phyloP scores from a whole-genome alignment of 2,797 vertebrate species.

The Malacoctenus gilli region DNA sequence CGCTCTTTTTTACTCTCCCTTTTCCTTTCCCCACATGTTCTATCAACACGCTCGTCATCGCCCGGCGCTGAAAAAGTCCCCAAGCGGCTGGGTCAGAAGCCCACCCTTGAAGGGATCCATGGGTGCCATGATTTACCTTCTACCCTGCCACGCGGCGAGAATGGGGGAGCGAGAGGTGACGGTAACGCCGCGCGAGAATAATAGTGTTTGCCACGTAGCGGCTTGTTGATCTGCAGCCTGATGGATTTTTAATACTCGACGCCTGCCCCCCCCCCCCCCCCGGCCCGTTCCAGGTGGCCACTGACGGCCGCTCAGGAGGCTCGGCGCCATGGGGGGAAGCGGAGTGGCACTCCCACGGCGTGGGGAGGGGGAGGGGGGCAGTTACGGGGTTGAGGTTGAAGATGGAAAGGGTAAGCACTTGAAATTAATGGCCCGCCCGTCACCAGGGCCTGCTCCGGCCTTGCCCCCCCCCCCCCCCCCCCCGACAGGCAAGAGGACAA shows the following conservation, averaged over 20 bases:
- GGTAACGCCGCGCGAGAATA: slow-evolving; percentile 74
- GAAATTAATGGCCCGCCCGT: slow-evolving; percentile 69
- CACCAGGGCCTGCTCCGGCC: slow-evolving; percentile 36
- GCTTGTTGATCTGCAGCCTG: slow-evolving; percentile 71
- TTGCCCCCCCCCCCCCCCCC: slow-evolving; percentile 47
- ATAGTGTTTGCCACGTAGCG: slow-evolving; percentile 66
- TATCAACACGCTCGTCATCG: slow-evolving; percentile 25
- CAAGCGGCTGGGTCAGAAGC: slow-evolving; percentile 71
- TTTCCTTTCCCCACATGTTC: slow-evolving; percentile 4
- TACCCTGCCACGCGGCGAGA: slow-evolving; percentile 64
- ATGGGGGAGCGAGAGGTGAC: slow-evolving; percentile 72
- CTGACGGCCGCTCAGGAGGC: no score
- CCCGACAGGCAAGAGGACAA: slow-evolving; percentile 45
- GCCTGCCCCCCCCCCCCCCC: no score
- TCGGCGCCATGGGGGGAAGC: no score
- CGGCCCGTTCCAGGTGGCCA: no score
- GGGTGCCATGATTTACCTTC: slow-evolving; percentile 64
- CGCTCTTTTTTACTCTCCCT: neutral
- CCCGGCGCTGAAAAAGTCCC: slow-evolving; percentile 62
- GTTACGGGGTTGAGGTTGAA: slow-evolving; percentile 40
- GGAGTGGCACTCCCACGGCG: no score
- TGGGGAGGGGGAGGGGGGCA: no score
- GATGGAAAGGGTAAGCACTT: slow-evolving; percentile 49
- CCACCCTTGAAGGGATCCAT: slow-evolving; percentile 66
- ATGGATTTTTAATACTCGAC: slow-evolving; percentile 79